Base-by-base conservation (phyloP, 2,888 invertebrate genomes). In the Oxystoma pomonae region DNA sequence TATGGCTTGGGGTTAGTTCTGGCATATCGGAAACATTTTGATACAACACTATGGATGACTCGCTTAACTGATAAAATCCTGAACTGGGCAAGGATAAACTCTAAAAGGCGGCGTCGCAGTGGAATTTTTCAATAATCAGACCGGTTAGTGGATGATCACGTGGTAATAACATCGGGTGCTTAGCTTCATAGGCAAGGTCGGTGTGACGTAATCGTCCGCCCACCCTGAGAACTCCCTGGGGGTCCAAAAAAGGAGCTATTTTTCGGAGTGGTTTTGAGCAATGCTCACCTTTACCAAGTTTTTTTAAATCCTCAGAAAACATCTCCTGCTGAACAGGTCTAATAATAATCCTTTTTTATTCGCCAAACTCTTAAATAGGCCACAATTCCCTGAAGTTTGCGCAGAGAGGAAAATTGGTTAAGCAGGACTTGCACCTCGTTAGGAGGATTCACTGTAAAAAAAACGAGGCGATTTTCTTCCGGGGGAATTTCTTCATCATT, bases 211-310 rank as follows among this genome's bases (percentile, higher is more conserved):
- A 9, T 5, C 53, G 16, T 53, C 53, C 53, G 17, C 53, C 53
- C 53, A 53, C 53, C 19, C 53, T 53, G n/a, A 53, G 53, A 16
- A 53, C 19, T 16, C n/a, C 16, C 53, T 17, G 53, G 19, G 53
- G 7, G n/a, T 53, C 53, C 19, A 53, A 53, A 19, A 53, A 64
- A 7, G 53, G 61, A 12, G 18, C 22, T 3, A 64, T 21, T 53
- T 64, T 61, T 16, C 58, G 0, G 9, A 64, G 50, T 1, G 58
- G 51, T 16, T 64, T 61, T 16, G 55, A 56, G 18, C 56, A 61
- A 5, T n/a, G 5, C 18, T 57, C n/a, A 16, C 20, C 20, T 5
- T 12, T 7, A 5, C 9, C 5, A 19, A 57, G n/a, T 16, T n/a
- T 57, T 9, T 16, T 20, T 20, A 3, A 20, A 5, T 57, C 18